These are phyloP conservation scores for Otolemur crassicaudatus DNA, from an alignment of 2,797 vertebrate genomes.

Conservation along the genomic window DNA sequence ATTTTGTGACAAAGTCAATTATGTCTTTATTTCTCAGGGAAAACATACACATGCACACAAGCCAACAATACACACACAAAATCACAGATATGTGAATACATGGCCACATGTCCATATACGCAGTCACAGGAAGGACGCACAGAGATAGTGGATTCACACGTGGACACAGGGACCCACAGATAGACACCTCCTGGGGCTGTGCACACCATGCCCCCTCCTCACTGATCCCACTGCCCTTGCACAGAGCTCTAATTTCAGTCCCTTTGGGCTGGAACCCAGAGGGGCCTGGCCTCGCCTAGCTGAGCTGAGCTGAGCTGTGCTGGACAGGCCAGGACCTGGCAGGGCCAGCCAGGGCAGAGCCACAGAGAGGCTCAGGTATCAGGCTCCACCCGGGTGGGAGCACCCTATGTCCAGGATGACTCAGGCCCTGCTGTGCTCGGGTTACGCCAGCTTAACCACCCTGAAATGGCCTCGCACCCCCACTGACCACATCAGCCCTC, in stretches of 20 bases:
- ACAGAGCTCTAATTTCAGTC: neutral
- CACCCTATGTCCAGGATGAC: constrained; percentile 20
- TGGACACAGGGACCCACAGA: neutral
- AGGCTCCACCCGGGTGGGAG: neutral
- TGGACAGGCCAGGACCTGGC: neutral
- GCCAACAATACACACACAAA: neutral
- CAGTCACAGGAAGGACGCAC: neutral
- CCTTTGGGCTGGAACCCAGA: neutral
- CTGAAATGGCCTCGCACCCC: constrained; percentile 51
- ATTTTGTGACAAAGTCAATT: constrained; percentile 12
- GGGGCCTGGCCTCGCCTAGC: neutral
- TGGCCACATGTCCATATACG: no score
- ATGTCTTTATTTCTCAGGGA: neutral
- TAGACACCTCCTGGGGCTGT: neutral
- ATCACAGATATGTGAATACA: neutral
- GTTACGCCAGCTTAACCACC: constrained; percentile 24
- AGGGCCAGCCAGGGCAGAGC: constrained; percentile 44
- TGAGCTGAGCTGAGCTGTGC: neutral
- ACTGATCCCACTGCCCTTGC: neutral
- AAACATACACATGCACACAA: neutral
- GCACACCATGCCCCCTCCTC: fast-evolving
- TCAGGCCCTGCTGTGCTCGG: neutral
- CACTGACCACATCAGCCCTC: neutral
- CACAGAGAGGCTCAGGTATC: constrained; percentile 66
- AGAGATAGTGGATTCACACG: neutral